Percentiles rank a stretch among this genome's conserved stretches.
These are phyloP conservation scores for Marasmarcha lunaedactyla DNA, from an alignment of 2,888 invertebrate genomes.

Conservation along the genomic window DNA sequence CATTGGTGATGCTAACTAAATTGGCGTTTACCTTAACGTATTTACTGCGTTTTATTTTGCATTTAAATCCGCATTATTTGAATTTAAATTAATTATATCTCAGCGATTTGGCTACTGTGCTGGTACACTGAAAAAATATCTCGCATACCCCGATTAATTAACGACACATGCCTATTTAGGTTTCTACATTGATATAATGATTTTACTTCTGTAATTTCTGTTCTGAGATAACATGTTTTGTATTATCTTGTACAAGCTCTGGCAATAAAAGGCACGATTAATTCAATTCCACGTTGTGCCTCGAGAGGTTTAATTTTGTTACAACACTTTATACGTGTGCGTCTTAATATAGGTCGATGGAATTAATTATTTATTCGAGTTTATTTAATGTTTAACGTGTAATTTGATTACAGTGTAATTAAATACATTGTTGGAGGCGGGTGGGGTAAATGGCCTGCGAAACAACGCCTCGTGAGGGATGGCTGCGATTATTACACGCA, in stretches of 20 bases:
- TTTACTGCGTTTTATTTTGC: no score
- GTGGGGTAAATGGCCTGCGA: slow-evolving; percentile 36
- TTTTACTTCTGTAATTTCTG: slow-evolving; percentile 18
- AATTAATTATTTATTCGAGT: slow-evolving; percentile 32
- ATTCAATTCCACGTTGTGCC: slow-evolving; percentile 3
- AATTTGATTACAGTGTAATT: slow-evolving; percentile 49
- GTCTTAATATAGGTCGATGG: slow-evolving; percentile 7
- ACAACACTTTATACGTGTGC: slow-evolving; percentile 4
- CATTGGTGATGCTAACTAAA: slow-evolving; percentile 5
- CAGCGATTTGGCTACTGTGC: no score
- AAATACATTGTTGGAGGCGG: slow-evolving; percentile 31
- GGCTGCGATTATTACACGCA: slow-evolving; percentile 54
- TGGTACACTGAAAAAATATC: no score
- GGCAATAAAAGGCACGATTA: slow-evolving; percentile 8
- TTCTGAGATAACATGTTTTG: slow-evolving; percentile 19
- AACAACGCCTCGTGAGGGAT: slow-evolving; percentile 43
- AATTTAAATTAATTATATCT: no score
- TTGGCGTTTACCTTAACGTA: background rate
- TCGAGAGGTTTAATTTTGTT: slow-evolving; percentile 5
- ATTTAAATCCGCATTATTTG: no score
- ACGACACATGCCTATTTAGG: slow-evolving; percentile 27
- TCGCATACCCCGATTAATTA: slow-evolving; percentile 32
- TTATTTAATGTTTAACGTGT: slow-evolving; percentile 34
- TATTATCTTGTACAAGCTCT: slow-evolving; percentile 18
- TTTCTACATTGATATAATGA: slow-evolving; percentile 26